phyloP scores from a whole-genome alignment of 1,140 invertebrate genomes.

The Artemia franciscana region DNA sequence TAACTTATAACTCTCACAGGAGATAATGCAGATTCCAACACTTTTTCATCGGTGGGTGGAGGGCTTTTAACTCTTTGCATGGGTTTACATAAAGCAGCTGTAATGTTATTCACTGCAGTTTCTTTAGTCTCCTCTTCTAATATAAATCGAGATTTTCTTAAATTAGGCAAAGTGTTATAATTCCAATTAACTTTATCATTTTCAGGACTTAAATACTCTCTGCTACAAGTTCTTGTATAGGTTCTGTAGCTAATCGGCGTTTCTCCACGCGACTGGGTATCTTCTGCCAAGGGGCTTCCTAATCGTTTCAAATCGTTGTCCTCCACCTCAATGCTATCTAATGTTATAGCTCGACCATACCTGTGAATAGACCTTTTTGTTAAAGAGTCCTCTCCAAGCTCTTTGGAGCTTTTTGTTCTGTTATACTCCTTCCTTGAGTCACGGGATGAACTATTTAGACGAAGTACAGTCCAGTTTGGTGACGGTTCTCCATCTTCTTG shows the following conservation, averaged over 20 bases:
- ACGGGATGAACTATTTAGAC: not conserved
- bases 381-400: conserved; percentile 3
- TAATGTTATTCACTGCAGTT: not conserved
- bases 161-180: not conserved
- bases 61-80: not conserved
- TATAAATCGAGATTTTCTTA: not conserved
- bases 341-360: conserved; percentile 8
- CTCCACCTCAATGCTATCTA: conserved; percentile 3
- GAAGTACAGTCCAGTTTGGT: not conserved
- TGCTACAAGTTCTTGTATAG: conserved; percentile 8
- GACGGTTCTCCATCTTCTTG: not conserved
- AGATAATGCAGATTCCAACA: too few relatives aligned
- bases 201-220: conserved; percentile 9
- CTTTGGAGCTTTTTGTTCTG: conserved; percentile 4
- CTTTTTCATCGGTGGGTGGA: not conserved
- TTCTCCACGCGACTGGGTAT: not conserved
- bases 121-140: not conserved
- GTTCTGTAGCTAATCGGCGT: conserved; percentile 7
- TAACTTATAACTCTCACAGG: too few relatives aligned
- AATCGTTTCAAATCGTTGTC: not conserved
- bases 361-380: conserved; percentile 4
- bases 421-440: conserved; percentile 4
- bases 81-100: not conserved
- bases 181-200: not conserved
- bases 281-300: conserved; percentile 1